phyloP scores from a whole-genome alignment of 2,888 invertebrate genomes.

The Diarsia mendica region DNA sequence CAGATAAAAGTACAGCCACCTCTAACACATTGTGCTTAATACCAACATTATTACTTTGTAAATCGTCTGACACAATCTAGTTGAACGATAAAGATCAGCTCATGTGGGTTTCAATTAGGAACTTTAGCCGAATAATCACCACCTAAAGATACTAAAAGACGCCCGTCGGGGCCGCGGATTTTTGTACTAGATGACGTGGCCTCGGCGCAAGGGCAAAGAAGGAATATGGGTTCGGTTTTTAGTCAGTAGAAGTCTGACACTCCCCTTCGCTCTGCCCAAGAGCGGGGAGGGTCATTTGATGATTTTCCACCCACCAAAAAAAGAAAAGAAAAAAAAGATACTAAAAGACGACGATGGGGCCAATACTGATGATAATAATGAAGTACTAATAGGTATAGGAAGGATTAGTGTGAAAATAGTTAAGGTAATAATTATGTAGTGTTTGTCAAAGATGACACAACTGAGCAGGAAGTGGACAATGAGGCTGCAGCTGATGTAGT shows the following conservation, averaged over 20 bases:
- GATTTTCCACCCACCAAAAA: too few relatives aligned
- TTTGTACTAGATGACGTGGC: too few relatives aligned
- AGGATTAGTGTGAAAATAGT: neutral
- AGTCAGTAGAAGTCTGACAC: too few relatives aligned
- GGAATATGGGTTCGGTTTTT: too few relatives aligned
- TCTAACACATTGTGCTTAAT: neutral
- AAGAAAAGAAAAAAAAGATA: too few relatives aligned
- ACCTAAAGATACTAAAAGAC: neutral
- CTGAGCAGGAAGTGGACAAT: neutral
- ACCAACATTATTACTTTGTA: neutral
- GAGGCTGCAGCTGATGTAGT: neutral
- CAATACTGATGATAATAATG: neutral
- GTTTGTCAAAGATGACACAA: neutral
- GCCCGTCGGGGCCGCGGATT: too few relatives aligned
- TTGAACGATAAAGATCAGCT: neutral
- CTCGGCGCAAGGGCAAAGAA: too few relatives aligned
- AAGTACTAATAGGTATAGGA: neutral
- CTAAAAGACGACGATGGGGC: neutral
- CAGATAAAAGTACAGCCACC: constrained; percentile 24
- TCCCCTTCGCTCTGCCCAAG: too few relatives aligned
- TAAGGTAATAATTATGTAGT: too few relatives aligned
- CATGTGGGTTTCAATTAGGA: neutral
- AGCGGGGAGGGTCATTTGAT: too few relatives aligned
- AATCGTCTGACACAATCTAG: neutral
- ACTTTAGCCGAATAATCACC: neutral